Base-by-base conservation (phyloP, 1,140 invertebrate genomes). In the Parasteatoda tepidariorum region DNA sequence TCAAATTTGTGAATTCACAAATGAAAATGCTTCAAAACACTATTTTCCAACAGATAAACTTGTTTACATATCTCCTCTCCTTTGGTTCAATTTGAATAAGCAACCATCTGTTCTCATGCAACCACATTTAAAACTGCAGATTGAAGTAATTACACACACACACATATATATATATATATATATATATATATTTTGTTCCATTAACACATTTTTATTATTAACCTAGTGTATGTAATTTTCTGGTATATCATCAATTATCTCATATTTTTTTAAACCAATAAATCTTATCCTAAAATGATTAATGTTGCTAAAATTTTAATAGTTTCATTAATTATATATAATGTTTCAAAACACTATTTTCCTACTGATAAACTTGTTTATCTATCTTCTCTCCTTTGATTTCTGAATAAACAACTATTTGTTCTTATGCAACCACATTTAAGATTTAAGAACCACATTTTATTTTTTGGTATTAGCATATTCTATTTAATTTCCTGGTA, bases 41-140 rank as follows among this genome's bases (percentile, higher is more conserved):
- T 61, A 61, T 41, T 70, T 57, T 30, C 33, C 33, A 48, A 73
- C 18, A 33, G 70, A 83, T 57, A 74, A 83, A 61, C 31, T 71
- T 38, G 81, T 66, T 6, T 83, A 71, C n/a, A 83, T 83, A 15
- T 73, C 57, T 0, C 71, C 82, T 22, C 61, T 61, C 38, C 30
- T 84, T 6, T 84, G 82, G 82, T 84, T 84, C 26, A 84, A 84
- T 55, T 33, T 84, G 22, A 84, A 84, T 31, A 75, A 66, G n/a
- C 82, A 84, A 4, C 82, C 82, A 31, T 75, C 71, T 11, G 1
- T 73, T 11, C 28, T 84, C 24, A 55, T 76, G 24, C 71, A 84
- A 22, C 62, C 71, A 31, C n/a, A 75, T 28, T 24, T 59, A 0
- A 30, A 55, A 30, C 62, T 84, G 0, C 59, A 41, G 9, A 64